Evolutionary conservation across 1,140 invertebrate genomes (phyloP).

Genomic region (Cataglyphis hispanica): DNA sequence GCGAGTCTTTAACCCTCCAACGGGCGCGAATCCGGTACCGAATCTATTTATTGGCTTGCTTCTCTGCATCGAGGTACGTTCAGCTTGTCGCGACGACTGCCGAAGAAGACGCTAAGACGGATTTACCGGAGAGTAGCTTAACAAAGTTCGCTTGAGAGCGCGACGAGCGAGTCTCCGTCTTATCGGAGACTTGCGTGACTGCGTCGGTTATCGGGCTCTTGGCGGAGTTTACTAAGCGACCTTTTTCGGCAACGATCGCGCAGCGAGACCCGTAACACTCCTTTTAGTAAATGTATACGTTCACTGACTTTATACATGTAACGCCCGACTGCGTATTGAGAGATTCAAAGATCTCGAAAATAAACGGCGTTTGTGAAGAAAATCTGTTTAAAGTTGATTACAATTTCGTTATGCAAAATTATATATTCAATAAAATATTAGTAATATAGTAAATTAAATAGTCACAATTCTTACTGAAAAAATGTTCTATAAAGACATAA

Average conservation of each 20-base stretch:
- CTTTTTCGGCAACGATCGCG: conserved; percentile 51
- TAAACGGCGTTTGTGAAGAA: too few relatives aligned
- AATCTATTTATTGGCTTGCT: conserved; percentile 62
- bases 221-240: conserved; percentile 9
- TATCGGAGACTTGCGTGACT: conserved; percentile 50
- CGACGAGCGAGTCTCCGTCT: conserved; percentile 39
- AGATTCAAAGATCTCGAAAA: background rate
- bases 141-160: conserved; percentile 48
- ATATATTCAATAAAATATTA: conserved; percentile 26
- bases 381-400: background rate
- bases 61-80: conserved; percentile 26
- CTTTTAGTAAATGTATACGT: conserved; percentile 19
- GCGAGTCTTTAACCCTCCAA: conserved; percentile 40
- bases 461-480: background rate
- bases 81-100: conserved; percentile 43
- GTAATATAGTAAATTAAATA: conserved; percentile 9
- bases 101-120: conserved; percentile 58
- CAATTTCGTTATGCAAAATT: background rate
- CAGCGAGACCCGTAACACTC: background rate
- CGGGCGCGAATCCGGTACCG: conserved; percentile 52
- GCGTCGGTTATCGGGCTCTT: conserved; percentile 52
- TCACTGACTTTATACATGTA: background rate
- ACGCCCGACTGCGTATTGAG: too few relatives aligned
- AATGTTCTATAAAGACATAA: background rate
- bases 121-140: conserved; percentile 58